phyloP scores from a whole-genome alignment of 2,797 vertebrate species.

The Thalassophryne amazonica region DNA sequence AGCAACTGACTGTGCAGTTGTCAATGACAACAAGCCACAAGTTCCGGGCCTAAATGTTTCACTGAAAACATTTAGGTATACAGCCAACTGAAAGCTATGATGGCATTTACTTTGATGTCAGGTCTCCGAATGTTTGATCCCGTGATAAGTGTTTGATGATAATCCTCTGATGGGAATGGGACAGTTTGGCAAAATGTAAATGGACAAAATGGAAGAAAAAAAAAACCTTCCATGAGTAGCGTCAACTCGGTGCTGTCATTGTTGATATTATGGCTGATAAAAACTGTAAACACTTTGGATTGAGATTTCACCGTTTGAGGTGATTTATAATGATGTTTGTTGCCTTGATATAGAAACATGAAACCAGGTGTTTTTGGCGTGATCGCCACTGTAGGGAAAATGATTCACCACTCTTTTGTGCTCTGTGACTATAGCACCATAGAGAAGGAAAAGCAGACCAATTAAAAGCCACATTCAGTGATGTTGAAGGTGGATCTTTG shows the following conservation, averaged over 20 bases:
- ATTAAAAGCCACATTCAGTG: no score
- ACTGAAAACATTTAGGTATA: conserved; percentile 8
- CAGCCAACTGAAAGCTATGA: conserved; percentile 5
- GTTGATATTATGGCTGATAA: not conserved
- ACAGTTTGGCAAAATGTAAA: not conserved
- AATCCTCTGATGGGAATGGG: not conserved
- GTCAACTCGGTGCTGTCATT: not conserved
- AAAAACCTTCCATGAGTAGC: no score
- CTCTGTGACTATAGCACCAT: no score
- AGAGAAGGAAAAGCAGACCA: no score
- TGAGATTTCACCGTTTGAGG: no score
- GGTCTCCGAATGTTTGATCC: not conserved
- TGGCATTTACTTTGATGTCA: conserved; percentile 6
- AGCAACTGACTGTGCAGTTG: no score
- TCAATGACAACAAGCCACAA: not conserved
- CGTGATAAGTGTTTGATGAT: not conserved
- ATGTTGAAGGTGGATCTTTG: no score
- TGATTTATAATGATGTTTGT: conserved; percentile 15
- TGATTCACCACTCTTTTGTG: conserved; percentile 17
- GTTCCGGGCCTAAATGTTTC: not conserved
- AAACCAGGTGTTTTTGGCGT: not conserved
- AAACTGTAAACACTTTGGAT: no score
- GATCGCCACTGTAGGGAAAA: conserved; percentile 3
- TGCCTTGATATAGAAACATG: conserved; percentile 2
- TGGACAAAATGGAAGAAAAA: not conserved